These are phyloP conservation scores for Tenthredo distinguenda DNA, from an alignment of 2,888 invertebrate species.

Conservation along the genomic window DNA sequence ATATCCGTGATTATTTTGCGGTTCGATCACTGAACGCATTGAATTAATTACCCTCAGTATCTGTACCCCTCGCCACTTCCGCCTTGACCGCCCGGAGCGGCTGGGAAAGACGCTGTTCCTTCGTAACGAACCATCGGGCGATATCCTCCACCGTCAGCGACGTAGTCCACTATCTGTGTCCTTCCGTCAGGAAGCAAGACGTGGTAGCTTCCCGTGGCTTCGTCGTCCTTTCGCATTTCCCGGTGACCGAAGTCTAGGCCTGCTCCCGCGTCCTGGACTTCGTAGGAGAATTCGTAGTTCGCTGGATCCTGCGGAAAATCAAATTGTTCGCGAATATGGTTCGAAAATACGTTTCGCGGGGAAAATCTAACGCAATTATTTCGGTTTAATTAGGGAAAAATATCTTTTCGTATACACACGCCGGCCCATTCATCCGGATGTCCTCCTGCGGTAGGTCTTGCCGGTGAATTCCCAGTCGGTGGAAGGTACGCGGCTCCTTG, in stretches of 20 bases:
- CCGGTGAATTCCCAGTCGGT: slow-evolving; percentile 76
- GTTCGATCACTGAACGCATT: not conserved
- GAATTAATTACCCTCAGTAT: slow-evolving; percentile 61
- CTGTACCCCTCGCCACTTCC: slow-evolving; percentile 69
- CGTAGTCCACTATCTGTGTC: slow-evolving; percentile 83
- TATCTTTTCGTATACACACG: slow-evolving; percentile 65
- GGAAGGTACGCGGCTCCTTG: slow-evolving; percentile 80
- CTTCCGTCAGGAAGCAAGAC: slow-evolving; percentile 84
- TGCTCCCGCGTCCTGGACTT: slow-evolving; percentile 82
- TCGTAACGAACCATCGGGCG: slow-evolving; percentile 82
- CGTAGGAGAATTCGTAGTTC: slow-evolving; percentile 84
- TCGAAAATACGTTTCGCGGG: too few species aligned
- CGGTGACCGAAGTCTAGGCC: slow-evolving; percentile 84
- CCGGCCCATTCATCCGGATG: slow-evolving; percentile 77
- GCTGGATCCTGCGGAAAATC: slow-evolving; percentile 79
- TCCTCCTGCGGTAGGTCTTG: slow-evolving; percentile 68
- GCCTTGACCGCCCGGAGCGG: slow-evolving; percentile 57
- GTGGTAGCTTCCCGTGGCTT: slow-evolving; percentile 84
- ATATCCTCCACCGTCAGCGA: slow-evolving; percentile 83
- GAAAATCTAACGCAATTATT: not conserved
- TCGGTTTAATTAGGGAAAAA: not conserved
- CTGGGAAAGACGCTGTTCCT: slow-evolving; percentile 74
- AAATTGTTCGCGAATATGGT: not conserved
- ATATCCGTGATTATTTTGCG: not conserved
- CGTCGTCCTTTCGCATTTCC: slow-evolving; percentile 83